Evolutionary conservation across 2,888 invertebrate species (phyloP).

Genomic region (Eupithecia pulchellata): DNA sequence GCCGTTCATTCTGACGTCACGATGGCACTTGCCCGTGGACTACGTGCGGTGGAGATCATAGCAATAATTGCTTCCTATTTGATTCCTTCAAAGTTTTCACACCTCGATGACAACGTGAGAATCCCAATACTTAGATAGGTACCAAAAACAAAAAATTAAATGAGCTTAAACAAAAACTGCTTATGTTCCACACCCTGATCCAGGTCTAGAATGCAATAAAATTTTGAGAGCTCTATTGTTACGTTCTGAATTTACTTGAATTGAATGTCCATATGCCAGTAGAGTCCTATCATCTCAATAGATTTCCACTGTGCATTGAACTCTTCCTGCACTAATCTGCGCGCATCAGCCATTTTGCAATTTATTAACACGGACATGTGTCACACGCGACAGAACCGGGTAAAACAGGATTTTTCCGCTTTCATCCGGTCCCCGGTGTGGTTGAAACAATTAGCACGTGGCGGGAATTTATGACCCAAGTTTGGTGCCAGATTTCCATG

Average conservation of each 20-base stretch:
- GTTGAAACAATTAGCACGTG: conserved; percentile 24
- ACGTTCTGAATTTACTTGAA: background rate
- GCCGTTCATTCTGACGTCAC: too few relatives aligned
- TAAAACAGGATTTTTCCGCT: conserved; percentile 40
- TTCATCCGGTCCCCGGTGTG: conserved; percentile 35
- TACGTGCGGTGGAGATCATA: too few relatives aligned
- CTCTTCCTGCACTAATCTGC: conserved; percentile 46
- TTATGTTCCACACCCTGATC: too few relatives aligned
- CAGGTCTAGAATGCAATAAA: background rate
- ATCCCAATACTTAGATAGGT: background rate
- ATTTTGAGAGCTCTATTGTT: background rate
- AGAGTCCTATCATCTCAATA: conserved; percentile 42
- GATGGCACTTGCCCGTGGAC: too few relatives aligned
- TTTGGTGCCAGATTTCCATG: background rate
- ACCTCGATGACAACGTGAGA: too few relatives aligned
- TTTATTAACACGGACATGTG: conserved; percentile 47
- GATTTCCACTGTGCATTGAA: conserved; percentile 45
- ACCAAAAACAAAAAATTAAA: background rate
- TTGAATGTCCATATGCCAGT: background rate
- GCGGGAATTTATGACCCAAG: conserved; percentile 10
- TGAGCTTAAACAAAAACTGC: too few relatives aligned
- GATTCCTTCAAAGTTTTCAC: too few relatives aligned
- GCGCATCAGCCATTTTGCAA: conserved; percentile 47
- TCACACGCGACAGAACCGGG: conserved; percentile 46
- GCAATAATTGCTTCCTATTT: too few relatives aligned